Evolutionary conservation across 1,140 invertebrate species (phyloP), one percentile per base, ranked within the genome.

Genomic region (Plectus sambesii): DNA sequence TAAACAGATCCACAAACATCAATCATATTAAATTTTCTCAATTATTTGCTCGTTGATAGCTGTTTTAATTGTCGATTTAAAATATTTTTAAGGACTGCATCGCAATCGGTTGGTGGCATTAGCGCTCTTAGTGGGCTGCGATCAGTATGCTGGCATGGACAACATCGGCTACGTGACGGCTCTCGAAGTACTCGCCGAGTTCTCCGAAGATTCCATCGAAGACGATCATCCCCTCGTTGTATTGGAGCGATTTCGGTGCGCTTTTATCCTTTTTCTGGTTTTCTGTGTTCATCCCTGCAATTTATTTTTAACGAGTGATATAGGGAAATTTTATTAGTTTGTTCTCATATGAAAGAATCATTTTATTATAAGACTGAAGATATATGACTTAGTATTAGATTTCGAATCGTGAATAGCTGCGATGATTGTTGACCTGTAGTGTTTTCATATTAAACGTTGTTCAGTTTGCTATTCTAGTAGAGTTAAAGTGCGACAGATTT

Each of bases 41-140:
- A 29, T 50, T 24, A 12, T 9, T 24, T 22, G 25, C n/a, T 9
- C 12, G 3, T 2, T 24, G 3, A 2, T 20, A 39, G 29, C 38
- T 19, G 9, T 23, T 5, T 17, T 23, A 3, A 46, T 2, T 23
- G 3, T 29, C 38, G 5, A 5, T 22, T 29, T 29, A 5, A 15
- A 30, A 8, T 20, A 27, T 23, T 5, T 40, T 42, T 20, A 27
- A 54, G 51, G 40, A 19, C 24, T 56, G 2, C 38, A 24, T 8
- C 25, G 51, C 26, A 15, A 41, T 33, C 53, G 52, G 15, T 27
- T 56, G 2, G 49, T 56, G 17, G 47, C 53, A 9, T 35, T 49
- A 5, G 53, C 50, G 15, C 47, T 56, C 2, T 45, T 56, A 1
- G 35, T 56, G 2, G 53, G 53, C 15, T 56, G 53, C 41, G 51